phyloP scores from a whole-genome alignment of 2,888 invertebrate species.

The Neoaliturus tenellus region DNA sequence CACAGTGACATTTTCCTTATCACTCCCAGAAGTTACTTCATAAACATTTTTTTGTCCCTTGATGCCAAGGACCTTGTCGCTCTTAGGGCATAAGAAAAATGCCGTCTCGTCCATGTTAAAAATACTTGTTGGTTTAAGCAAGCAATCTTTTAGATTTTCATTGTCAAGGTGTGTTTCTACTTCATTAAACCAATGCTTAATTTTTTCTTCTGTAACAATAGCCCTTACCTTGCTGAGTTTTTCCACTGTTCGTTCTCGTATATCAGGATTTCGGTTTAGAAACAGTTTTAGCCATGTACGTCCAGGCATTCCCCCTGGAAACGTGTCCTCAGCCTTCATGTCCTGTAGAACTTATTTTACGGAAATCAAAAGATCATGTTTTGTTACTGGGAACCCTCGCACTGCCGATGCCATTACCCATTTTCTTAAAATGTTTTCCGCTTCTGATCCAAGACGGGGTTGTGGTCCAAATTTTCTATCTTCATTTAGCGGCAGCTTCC shows the following conservation, averaged over 20 bases:
- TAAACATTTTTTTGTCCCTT: constrained; percentile 68
- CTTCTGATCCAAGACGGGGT: background rate
- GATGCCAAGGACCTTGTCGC: constrained; percentile 67
- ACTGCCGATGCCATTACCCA: constrained; percentile 5
- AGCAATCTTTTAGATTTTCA: background rate
- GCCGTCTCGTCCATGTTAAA: constrained; percentile 67
- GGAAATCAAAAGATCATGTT: background rate
- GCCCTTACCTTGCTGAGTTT: constrained; percentile 66
- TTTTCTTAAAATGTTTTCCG: constrained; percentile 8
- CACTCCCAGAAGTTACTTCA: constrained; percentile 66
- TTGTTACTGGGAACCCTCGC: background rate
- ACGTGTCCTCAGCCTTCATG: background rate
- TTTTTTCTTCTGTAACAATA: constrained; percentile 66
- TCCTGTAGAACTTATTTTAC: constrained; percentile 6
- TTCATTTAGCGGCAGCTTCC: constrained; percentile 7
- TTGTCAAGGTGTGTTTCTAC: constrained; percentile 57
- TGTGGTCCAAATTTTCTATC: constrained; percentile 14
- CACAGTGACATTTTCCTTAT: constrained; percentile 67
- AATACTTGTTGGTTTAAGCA: background rate
- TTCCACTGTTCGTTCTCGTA: constrained; percentile 65
- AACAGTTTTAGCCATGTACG: constrained; percentile 4
- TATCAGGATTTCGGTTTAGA: background rate
- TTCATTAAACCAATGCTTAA: constrained; percentile 68
- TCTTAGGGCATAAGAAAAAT: constrained; percentile 69
- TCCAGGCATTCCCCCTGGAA: background rate